Conservation (phyloP, 2,797 vertebrate species). For the Erithacus rubecula region DNA sequence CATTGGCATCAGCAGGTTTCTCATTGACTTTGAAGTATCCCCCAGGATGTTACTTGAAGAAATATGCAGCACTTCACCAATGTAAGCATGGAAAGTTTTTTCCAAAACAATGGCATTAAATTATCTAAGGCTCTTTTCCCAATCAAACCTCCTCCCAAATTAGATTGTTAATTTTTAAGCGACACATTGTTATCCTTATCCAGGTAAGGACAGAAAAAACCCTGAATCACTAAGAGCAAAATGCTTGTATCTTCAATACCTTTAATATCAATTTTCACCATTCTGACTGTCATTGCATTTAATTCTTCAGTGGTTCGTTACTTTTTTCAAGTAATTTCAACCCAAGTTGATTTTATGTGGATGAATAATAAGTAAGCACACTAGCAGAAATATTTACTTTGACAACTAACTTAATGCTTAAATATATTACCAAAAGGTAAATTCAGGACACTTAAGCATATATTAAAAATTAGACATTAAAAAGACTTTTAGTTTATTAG, state of each 20-base stretch:
- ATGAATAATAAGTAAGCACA: neutral
- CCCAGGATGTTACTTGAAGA: neutral
- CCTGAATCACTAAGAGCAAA: neutral
- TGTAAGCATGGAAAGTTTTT: neutral
- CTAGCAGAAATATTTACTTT: neutral
- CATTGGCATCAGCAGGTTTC: neutral
- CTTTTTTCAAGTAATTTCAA: neutral
- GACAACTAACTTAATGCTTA: neutral
- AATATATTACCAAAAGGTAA: neutral
- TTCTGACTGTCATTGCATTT: neutral
- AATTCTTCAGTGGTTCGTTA: neutral
- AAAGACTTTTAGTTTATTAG: accelerated
- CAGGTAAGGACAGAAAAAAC: neutral
- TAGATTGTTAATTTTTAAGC: neutral
- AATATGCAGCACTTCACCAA: neutral
- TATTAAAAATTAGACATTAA: neutral
- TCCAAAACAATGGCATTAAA: neutral
- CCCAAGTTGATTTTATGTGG: neutral
- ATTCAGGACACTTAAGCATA: neutral
- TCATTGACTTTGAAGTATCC: neutral
- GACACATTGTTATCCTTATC: neutral
- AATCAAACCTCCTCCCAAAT: neutral
- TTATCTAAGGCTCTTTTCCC: neutral
- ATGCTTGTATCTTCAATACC: neutral
- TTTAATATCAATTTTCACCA: neutral